These are phyloP conservation scores for Beris chalybata DNA, from an alignment of 2,888 invertebrate species.

Conservation along the genomic window DNA sequence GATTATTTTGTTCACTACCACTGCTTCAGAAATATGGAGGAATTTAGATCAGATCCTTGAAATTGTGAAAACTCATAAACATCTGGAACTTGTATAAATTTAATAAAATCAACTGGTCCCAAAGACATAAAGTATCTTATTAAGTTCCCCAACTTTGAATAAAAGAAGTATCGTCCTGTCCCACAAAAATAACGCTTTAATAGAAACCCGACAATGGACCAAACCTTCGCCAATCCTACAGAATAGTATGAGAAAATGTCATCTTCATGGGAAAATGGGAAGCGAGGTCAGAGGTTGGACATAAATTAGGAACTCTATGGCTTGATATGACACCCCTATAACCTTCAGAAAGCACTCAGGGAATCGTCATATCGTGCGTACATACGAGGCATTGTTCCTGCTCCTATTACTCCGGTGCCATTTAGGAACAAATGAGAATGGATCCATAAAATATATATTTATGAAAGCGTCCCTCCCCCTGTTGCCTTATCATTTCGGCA, in stretches of 20 bases:
- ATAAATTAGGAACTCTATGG: conserved; percentile 38
- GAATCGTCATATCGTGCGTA: not conserved
- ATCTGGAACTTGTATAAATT: too few relatives aligned
- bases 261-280: conserved; percentile 35
- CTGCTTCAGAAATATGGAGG: too few relatives aligned
- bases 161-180: too few relatives aligned
- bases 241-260: conserved; percentile 18
- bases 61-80: too few relatives aligned
- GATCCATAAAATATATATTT: conserved; percentile 28
- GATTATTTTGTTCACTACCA: too few relatives aligned
- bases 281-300: conserved; percentile 37
- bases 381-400: conserved; percentile 12
- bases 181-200: too few relatives aligned
- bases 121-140: too few relatives aligned
- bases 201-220: too few relatives aligned
- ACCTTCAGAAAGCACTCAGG: conserved; percentile 11
- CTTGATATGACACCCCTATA: conserved; percentile 34
- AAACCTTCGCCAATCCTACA: conserved; percentile 7
- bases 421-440: conserved; percentile 27
- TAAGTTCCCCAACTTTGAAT: too few relatives aligned
- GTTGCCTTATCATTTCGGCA: conserved; percentile 30
- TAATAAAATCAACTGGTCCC: too few relatives aligned
- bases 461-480: conserved; percentile 27
- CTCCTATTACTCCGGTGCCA: conserved; percentile 4
- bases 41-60: too few relatives aligned